phyloP scores from a whole-genome alignment of 2,797 vertebrate species.

The Hippoglossus hippoglossus region DNA sequence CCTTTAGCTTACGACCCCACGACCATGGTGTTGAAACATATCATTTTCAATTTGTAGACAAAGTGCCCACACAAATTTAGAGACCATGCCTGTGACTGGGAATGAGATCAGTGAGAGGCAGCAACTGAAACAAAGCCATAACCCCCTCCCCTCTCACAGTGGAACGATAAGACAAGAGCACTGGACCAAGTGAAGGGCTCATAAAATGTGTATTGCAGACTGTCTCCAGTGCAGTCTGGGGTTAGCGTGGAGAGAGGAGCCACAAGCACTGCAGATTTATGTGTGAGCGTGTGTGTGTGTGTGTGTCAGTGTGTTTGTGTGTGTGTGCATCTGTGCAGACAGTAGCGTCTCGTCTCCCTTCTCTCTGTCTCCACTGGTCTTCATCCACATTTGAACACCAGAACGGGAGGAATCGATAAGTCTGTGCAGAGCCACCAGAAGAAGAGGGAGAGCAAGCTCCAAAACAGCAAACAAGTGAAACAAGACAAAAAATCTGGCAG shows the following conservation, averaged over 20 bases:
- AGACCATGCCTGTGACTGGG: conserved; percentile 43
- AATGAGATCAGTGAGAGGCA: conserved; percentile 61
- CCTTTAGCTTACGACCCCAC: conserved; percentile 23
- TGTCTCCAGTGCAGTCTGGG: conserved; percentile 82
- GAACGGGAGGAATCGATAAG: conserved; percentile 73
- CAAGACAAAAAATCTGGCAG: conserved; percentile 57
- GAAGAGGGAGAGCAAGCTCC: conserved; percentile 22
- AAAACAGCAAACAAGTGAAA: conserved; percentile 53
- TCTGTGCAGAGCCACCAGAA: conserved; percentile 64
- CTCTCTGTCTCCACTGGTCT: conserved; percentile 75
- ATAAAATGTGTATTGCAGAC: conserved; percentile 85
- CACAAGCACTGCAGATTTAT: conserved; percentile 75
- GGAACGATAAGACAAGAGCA: conserved; percentile 76
- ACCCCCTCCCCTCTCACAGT: conserved; percentile 60
- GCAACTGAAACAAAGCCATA: conserved; percentile 68
- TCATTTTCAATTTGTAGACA: conserved; percentile 54
- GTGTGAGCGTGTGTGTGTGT: conserved; percentile 19
- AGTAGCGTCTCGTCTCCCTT: conserved; percentile 80
- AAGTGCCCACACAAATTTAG: conserved; percentile 48
- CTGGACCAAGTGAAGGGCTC: conserved; percentile 75
- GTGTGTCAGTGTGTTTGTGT: conserved; percentile 22
- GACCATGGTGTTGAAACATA: conserved; percentile 17
- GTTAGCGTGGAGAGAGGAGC: conserved; percentile 76
- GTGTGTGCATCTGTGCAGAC: conserved; percentile 75
- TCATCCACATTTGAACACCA: conserved; percentile 75